phyloP scores from a whole-genome alignment of 1,140 invertebrate species.

The Mizuhopecten yessoensis region DNA sequence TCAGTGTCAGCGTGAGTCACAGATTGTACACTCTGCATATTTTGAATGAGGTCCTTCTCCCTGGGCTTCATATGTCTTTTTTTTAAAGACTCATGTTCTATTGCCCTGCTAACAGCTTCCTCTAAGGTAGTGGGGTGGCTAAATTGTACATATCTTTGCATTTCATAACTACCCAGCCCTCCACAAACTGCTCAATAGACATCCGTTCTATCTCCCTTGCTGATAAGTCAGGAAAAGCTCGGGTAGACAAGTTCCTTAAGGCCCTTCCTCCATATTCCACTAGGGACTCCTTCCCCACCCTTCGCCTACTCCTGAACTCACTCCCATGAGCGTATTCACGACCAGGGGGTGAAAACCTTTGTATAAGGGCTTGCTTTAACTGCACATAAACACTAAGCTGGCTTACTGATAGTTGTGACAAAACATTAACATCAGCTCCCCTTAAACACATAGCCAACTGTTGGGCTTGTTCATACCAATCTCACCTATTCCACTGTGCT shows the following conservation, averaged over 20 bases:
- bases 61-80: not conserved
- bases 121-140: constrained; percentile 44
- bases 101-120: constrained; percentile 33
- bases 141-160: constrained; percentile 45
- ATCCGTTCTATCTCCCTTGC: not conserved
- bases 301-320: not conserved
- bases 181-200: constrained; percentile 40
- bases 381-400: not conserved
- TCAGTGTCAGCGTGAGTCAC: not conserved
- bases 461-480: not conserved
- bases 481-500: not conserved
- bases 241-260: not conserved
- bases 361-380: not conserved
- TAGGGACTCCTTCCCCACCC: not conserved
- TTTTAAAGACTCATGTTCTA: constrained; percentile 41
- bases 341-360: not conserved
- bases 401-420: not conserved
- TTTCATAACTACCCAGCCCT: constrained; percentile 42
- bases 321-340: not conserved
- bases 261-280: constrained; percentile 46
- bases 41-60: not conserved
- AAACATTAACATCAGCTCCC: not conserved
- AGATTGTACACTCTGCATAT: not conserved
- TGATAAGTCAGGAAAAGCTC: constrained; percentile 44
- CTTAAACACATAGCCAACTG: not conserved